These are phyloP conservation scores for Drosophila sturtevanti DNA, from an alignment of 1,140 invertebrate species.

Conservation along the genomic window DNA sequence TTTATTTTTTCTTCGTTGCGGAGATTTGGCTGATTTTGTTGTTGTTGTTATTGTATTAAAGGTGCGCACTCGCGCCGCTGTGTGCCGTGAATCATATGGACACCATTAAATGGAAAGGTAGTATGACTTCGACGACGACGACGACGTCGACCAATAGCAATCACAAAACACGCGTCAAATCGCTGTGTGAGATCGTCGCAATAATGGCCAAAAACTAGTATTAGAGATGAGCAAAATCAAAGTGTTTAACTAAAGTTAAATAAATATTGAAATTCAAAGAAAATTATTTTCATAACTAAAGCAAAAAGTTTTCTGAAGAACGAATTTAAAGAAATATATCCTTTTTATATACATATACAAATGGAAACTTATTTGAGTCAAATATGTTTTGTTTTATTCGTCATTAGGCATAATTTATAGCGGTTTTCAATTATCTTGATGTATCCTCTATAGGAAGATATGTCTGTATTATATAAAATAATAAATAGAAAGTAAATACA, in stretches of 20 bases:
- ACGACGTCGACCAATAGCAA: constrained; percentile 54
- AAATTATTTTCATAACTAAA: no score
- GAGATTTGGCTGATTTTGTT: constrained; percentile 9
- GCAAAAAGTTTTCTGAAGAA: no score
- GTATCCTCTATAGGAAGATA: no score
- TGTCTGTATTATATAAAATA: no score
- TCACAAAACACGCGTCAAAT: constrained; percentile 77
- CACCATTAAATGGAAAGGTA: constrained; percentile 79
- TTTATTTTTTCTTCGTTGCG: constrained; percentile 31
- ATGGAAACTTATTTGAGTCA: no score
- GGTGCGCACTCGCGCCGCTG: constrained; percentile 29
- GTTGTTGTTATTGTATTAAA: constrained; percentile 8
- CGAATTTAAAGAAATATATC: no score
- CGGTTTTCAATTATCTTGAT: no score
- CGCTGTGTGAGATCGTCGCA: constrained; percentile 66
- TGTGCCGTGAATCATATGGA: constrained; percentile 77
- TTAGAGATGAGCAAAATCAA: constrained; percentile 18
- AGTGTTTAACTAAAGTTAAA: not conserved
- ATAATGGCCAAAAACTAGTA: constrained; percentile 15
- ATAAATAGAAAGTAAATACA: no score
- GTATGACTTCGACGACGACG: constrained; percentile 25
- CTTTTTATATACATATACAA: no score
- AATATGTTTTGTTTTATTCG: no score
- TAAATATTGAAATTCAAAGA: constrained; percentile 17
- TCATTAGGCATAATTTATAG: no score